These are phyloP conservation scores for Nemapogon koenigi DNA, from an alignment of 2,888 invertebrate species.

Conservation along the genomic window DNA sequence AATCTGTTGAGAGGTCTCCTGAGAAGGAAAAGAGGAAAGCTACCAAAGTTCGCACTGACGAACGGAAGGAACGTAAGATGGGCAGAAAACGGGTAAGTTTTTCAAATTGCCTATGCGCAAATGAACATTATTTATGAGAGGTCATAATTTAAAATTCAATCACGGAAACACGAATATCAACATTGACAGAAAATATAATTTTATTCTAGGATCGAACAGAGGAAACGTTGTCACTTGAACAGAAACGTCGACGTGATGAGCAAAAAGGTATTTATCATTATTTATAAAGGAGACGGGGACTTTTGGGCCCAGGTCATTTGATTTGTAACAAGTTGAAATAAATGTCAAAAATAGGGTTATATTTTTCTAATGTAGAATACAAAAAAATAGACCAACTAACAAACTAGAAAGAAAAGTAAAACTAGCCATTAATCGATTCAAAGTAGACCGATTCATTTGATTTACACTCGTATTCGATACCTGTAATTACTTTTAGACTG, in stretches of 20 bases:
- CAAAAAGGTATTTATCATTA: conserved; percentile 79
- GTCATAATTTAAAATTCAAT: not conserved
- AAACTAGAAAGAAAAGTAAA: no score
- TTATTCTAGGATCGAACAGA: conserved; percentile 73
- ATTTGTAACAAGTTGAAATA: no score
- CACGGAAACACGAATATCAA: not conserved
- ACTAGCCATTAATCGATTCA: no score
- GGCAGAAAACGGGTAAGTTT: conserved; percentile 77
- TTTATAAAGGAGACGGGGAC: no score
- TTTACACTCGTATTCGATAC: no score
- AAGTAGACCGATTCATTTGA: no score
- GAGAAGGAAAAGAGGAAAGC: conserved; percentile 82
- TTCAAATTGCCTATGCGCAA: not conserved
- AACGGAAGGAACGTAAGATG: conserved; percentile 80
- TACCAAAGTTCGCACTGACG: conserved; percentile 50
- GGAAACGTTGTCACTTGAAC: conserved; percentile 71
- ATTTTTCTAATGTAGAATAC: no score
- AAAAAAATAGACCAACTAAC: no score
- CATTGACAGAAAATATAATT: conserved; percentile 10
- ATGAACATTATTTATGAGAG: not conserved
- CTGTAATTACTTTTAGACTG: no score
- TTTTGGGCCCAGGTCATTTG: no score
- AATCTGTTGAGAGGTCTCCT: conserved; percentile 64
- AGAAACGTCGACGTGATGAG: conserved; percentile 82
- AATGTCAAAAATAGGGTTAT: no score